phyloP scores from a whole-genome alignment of 2,888 invertebrate genomes.

The Chouioia cunea region DNA sequence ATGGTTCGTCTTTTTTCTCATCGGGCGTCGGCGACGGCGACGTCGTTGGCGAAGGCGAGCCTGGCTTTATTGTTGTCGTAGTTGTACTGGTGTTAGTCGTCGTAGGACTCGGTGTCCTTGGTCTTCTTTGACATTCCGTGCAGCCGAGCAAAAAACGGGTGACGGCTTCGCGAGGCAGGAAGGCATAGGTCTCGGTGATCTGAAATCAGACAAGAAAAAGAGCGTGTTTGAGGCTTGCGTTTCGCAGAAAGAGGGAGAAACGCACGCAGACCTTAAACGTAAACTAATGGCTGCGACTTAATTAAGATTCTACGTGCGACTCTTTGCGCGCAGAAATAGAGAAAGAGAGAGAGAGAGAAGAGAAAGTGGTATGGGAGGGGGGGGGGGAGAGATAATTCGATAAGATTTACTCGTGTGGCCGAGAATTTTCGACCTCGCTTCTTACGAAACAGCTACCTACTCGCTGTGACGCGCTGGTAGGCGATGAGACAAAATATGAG shows the following conservation, averaged over 20 bases:
- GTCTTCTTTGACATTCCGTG: constrained; percentile 89
- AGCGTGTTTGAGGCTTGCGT: constrained; percentile 1
- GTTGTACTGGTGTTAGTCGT: constrained; percentile 64
- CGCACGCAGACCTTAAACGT: not conserved
- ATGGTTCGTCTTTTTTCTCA: constrained; percentile 42
- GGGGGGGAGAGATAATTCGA: constrained; percentile 57
- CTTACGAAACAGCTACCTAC: constrained; percentile 35
- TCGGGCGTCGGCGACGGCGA: constrained; percentile 50
- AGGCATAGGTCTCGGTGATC: constrained; percentile 97
- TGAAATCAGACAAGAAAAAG: constrained; percentile 70
- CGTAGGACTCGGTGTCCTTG: constrained; percentile 74
- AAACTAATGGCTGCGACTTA: constrained; percentile 51
- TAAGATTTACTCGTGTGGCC: constrained; percentile 61
- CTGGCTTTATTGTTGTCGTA: constrained; percentile 44
- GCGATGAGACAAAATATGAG: constrained; percentile 49
- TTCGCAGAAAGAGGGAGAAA: no score
- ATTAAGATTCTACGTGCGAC: constrained; percentile 58
- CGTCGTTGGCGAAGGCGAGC: constrained; percentile 51
- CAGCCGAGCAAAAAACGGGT: constrained; percentile 95
- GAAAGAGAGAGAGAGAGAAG: not conserved
- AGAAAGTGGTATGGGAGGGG: not conserved
- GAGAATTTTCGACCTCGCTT: constrained; percentile 26
- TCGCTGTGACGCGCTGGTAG: constrained; percentile 4
- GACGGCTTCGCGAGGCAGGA: constrained; percentile 95
- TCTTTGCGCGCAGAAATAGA: not conserved